Evolutionary conservation across 1,140 invertebrate species (phyloP).

Genomic region (Helicorthomorpha holstii): DNA sequence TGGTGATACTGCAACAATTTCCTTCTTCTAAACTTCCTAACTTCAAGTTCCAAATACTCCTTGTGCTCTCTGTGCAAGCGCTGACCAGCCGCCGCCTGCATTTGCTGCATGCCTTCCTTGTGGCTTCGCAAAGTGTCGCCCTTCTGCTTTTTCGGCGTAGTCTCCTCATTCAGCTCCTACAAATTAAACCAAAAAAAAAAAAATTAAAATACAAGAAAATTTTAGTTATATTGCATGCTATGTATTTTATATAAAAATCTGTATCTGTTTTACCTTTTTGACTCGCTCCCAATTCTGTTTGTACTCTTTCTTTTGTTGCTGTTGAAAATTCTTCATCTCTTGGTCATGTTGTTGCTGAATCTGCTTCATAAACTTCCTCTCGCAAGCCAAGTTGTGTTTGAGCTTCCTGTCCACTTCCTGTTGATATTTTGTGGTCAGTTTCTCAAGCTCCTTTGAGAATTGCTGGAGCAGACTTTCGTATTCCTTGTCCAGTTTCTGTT

Average conservation of each 20-base stretch:
- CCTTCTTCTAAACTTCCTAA: slow-evolving; percentile 78
- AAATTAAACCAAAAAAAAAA: slow-evolving; percentile 4
- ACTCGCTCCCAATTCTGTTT: slow-evolving; percentile 93
- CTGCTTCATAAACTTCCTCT: slow-evolving; percentile 88
- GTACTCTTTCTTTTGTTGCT: slow-evolving; percentile 91
- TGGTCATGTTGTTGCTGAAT: slow-evolving; percentile 74
- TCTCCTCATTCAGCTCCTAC: slow-evolving; percentile 75
- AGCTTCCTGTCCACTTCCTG: slow-evolving; percentile 76
- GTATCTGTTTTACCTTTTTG: slow-evolving; percentile 43
- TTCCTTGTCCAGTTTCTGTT: slow-evolving; percentile 86
- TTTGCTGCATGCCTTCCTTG: slow-evolving; percentile 79
- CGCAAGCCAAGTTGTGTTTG: slow-evolving; percentile 70
- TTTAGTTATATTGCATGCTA: slow-evolving; percentile 1
- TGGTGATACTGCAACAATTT: slow-evolving; percentile 71
- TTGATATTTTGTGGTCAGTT: slow-evolving; percentile 67
- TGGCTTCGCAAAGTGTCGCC: slow-evolving; percentile 75
- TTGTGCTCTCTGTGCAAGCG: slow-evolving; percentile 68
- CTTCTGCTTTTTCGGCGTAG: slow-evolving; percentile 76
- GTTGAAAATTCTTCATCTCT: slow-evolving; percentile 72
- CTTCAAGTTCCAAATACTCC: slow-evolving; percentile 79
- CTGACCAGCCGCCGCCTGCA: slow-evolving; percentile 78
- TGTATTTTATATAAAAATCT: no score
- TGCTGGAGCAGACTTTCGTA: slow-evolving; percentile 80
- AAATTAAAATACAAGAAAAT: slow-evolving; percentile 4
- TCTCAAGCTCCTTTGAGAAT: slow-evolving; percentile 82